These are phyloP conservation scores for Callinectes sapidus DNA, from an alignment of 2,888 invertebrate species.

Conservation along the genomic window DNA sequence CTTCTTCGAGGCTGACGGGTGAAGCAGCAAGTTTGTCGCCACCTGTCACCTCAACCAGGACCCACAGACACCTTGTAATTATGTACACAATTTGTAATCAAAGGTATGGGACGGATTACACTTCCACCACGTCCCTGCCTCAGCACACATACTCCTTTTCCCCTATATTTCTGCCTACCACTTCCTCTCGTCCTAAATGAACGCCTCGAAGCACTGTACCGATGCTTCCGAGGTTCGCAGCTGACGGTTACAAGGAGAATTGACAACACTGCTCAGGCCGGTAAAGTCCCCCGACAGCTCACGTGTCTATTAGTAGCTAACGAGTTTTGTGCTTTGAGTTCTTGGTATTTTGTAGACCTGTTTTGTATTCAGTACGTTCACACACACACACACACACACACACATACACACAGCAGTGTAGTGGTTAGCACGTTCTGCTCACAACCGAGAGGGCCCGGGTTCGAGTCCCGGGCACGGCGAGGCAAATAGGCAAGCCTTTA, in stretches of 20 bases:
- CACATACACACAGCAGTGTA: slow-evolving; percentile 6
- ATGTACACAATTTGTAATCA: background rate
- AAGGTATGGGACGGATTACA: background rate
- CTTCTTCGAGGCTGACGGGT: background rate
- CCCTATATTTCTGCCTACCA: background rate
- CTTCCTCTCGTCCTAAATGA: background rate
- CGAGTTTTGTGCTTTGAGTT: background rate
- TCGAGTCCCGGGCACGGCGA: too few species aligned
- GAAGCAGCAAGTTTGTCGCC: background rate
- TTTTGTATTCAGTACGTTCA: background rate
- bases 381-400: slow-evolving; percentile 29
- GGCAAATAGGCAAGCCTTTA: too few species aligned
- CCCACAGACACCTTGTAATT: background rate
- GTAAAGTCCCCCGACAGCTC: background rate
- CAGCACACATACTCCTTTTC: background rate
- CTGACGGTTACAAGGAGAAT: background rate
- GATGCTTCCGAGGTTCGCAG: background rate
- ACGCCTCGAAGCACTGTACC: background rate
- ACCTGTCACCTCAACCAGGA: background rate
- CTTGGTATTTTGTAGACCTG: background rate
- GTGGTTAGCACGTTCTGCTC: too few species aligned
- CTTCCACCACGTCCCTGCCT: background rate
- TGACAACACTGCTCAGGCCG: background rate
- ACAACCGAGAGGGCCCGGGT: too few species aligned
- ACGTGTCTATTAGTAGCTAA: background rate